These are phyloP conservation scores for Hippocampus abdominalis DNA, from an alignment of 2,113 vertebrate species.

Conservation along the genomic window DNA sequence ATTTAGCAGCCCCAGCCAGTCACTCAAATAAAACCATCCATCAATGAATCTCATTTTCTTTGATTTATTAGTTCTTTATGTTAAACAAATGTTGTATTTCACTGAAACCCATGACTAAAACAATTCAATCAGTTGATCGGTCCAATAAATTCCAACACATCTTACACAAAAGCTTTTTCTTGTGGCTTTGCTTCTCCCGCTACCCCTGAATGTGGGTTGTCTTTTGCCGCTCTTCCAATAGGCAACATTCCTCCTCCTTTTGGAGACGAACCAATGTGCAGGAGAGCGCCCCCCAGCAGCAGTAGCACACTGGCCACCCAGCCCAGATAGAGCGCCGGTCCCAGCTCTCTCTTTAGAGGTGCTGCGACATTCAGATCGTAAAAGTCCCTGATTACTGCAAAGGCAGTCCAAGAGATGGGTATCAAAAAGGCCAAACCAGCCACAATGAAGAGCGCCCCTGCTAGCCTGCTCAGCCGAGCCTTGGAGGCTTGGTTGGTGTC, in stretches of 20 bases:
- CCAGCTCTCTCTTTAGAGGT: conserved; percentile 71
- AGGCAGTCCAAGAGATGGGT: conserved; percentile 67
- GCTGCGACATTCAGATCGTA: conserved; percentile 65
- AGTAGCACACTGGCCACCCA: conserved; percentile 66
- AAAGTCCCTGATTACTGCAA: conserved; percentile 66
- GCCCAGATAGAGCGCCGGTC: conserved; percentile 70
- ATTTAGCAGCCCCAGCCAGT: conserved; percentile 31
- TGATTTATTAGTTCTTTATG: conserved; percentile 4
- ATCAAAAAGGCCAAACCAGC: conserved; percentile 62
- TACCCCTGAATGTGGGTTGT: conserved; percentile 26
- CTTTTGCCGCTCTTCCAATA: conserved; percentile 42
- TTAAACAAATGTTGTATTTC: not conserved
- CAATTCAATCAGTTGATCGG: not conserved
- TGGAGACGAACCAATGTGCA: conserved; percentile 59
- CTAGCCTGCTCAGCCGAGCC: conserved; percentile 63
- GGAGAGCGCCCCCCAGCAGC: conserved; percentile 64
- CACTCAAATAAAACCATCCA: conserved; percentile 5
- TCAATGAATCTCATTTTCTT: not conserved
- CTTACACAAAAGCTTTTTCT: conserved; percentile 70
- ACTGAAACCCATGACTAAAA: not conserved
- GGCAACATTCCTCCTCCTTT: conserved; percentile 33
- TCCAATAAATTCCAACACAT: not conserved
- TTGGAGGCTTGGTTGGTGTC: conserved; percentile 66
- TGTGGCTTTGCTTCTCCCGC: conserved; percentile 55
- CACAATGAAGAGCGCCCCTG: conserved; percentile 63